phyloP scores from a whole-genome alignment of 2,797 vertebrate species.

The Streptopelia turtur region DNA sequence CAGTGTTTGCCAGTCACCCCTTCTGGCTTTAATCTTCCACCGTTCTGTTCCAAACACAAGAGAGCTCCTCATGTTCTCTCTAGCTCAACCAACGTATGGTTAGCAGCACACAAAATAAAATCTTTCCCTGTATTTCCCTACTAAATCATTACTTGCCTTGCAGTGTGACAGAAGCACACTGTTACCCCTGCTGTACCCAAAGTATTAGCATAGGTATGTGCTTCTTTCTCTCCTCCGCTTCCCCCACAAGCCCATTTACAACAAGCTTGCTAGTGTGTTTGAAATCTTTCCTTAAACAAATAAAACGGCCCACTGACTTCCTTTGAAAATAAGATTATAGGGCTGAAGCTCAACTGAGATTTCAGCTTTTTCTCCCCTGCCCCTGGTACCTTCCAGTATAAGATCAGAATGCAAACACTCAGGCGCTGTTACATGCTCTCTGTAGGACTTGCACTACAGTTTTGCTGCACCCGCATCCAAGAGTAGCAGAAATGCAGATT shows the following conservation, averaged over 20 bases:
- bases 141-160: background rate
- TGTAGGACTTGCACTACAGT: background rate
- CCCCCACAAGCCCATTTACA: background rate
- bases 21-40: background rate
- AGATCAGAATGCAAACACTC: background rate
- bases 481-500: background rate
- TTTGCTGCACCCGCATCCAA: background rate
- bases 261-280: too few species aligned
- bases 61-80: background rate
- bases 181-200: background rate
- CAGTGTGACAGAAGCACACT: background rate
- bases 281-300: background rate
- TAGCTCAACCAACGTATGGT: background rate
- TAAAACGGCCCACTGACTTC: background rate
- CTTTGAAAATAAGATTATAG: accelerated
- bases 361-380: background rate
- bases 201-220: accelerated
- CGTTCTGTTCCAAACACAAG: background rate
- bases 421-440: accelerated
- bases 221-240: background rate
- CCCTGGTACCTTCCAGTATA: background rate
- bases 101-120: background rate
- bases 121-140: background rate
- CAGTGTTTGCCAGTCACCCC: background rate
- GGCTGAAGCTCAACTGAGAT: background rate